A percentile compares a stretch with the other conserved stretches of the same genome.
phyloP scores from a whole-genome alignment of 2,113 vertebrate genomes.

The Thermophis baileyi region DNA sequence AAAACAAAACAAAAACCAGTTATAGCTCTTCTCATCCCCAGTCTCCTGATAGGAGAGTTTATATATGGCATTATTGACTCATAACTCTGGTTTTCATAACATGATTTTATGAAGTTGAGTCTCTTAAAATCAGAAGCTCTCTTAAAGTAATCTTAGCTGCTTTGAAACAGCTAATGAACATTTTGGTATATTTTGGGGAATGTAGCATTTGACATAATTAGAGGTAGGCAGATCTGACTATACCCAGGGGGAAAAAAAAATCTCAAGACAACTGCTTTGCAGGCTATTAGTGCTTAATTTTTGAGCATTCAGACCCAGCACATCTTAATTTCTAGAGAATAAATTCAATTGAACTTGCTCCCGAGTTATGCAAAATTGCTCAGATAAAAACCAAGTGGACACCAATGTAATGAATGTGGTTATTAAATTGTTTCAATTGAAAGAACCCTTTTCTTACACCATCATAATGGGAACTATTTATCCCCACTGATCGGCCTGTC shows the following conservation, averaged over 20 bases:
- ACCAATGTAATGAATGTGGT: slow-evolving; percentile 98
- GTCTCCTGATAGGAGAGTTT: slow-evolving; percentile 21
- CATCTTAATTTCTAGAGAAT: slow-evolving; percentile 95
- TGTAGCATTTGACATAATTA: slow-evolving; percentile 92
- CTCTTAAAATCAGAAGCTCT: slow-evolving; percentile 24
- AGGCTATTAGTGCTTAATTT: slow-evolving; percentile 93
- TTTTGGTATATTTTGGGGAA: slow-evolving; percentile 74
- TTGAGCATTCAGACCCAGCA: slow-evolving; percentile 91
- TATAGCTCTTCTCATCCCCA: slow-evolving; percentile 16
- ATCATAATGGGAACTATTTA: slow-evolving; percentile 99
- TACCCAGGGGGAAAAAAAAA: slow-evolving; percentile 82
- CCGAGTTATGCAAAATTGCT: slow-evolving; percentile 79
- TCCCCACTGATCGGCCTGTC: slow-evolving; percentile 98
- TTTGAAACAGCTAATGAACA: slow-evolving; percentile 62
- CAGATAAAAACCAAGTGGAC: slow-evolving; percentile 87
- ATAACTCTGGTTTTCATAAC: slow-evolving; percentile 35
- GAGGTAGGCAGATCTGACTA: slow-evolving; percentile 81
- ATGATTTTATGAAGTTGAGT: slow-evolving; percentile 24
- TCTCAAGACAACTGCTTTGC: slow-evolving; percentile 90
- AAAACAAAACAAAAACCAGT: neutral
- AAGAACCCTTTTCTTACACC: slow-evolving; percentile 98
- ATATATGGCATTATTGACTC: slow-evolving; percentile 27
- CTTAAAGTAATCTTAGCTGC: slow-evolving; percentile 53
- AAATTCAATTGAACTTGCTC: slow-evolving; percentile 84
- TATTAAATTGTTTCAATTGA: slow-evolving; percentile 99